Percentiles rank a stretch among this genome's conserved stretches.
phyloP scores from a whole-genome alignment of 2,113 vertebrate species.

The Dinomys branickii region DNA sequence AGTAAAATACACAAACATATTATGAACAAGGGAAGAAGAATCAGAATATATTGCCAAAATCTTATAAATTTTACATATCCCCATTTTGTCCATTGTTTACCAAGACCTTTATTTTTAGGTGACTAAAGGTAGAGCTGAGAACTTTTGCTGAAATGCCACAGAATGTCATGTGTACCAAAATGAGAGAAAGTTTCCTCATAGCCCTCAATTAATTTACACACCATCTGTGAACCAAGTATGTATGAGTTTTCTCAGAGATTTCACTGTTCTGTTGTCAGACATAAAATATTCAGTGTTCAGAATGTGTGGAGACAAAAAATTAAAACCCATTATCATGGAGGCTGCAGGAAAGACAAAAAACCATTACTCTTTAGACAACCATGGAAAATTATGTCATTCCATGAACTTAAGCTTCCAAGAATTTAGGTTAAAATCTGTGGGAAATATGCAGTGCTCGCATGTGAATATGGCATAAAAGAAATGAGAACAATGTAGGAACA shows the following conservation, averaged over 20 bases:
- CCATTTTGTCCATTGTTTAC: not conserved
- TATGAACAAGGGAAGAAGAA: not conserved
- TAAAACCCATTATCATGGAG: not conserved
- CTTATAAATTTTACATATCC: not conserved
- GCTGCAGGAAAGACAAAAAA: not conserved
- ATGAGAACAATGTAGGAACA: not conserved
- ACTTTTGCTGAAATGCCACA: not conserved
- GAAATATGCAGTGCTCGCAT: not conserved
- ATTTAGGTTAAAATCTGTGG: slow-evolving; percentile 12
- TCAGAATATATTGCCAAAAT: not conserved
- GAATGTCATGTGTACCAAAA: not conserved
- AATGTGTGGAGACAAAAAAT: not conserved
- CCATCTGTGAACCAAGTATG: not conserved
- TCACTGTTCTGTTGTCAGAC: not conserved
- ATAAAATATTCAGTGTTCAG: not conserved
- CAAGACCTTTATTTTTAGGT: not conserved
- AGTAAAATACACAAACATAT: not conserved
- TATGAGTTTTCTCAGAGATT: not conserved
- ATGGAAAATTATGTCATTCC: slow-evolving; percentile 35
- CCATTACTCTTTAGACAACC: slow-evolving; percentile 21
- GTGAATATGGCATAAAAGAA: not conserved
- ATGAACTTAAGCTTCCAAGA: slow-evolving; percentile 30
- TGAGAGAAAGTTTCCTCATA: not conserved
- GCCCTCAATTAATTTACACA: not conserved
- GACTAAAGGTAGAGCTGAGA: not conserved